These are phyloP conservation scores for Thamnophis sirtalis DNA, from an alignment of 2,113 vertebrate genomes.

Conservation along the genomic window DNA sequence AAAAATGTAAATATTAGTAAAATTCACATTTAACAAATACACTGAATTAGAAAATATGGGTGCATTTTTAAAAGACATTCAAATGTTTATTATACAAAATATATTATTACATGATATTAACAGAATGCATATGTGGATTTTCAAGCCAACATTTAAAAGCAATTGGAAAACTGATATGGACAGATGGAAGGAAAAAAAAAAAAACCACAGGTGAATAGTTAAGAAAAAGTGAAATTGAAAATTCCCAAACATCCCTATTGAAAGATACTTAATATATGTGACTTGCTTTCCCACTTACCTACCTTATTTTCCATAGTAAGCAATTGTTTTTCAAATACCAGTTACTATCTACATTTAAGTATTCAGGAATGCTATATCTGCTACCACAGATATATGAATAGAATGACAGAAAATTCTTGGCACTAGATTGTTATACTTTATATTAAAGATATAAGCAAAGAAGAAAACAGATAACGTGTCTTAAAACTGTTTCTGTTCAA, in stretches of 20 bases:
- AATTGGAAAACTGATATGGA: not conserved
- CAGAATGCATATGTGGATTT: not conserved
- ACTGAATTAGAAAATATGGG: not conserved
- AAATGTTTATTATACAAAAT: not conserved
- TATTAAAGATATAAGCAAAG: constrained; percentile 61
- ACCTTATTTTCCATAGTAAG: constrained; percentile 61
- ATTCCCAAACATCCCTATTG: constrained; percentile 9
- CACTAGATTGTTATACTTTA: constrained; percentile 60
- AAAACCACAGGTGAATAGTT: not conserved
- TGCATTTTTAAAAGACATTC: not conserved
- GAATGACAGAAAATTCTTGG: constrained; percentile 70
- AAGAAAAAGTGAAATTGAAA: constrained; percentile 15
- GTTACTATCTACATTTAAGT: constrained; percentile 57
- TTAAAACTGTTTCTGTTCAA: constrained; percentile 34
- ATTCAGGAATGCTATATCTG: constrained; percentile 71
- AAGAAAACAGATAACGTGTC: constrained; percentile 60
- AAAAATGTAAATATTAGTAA: not conserved
- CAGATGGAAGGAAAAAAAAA: not conserved
- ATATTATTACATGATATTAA: not conserved
- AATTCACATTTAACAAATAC: not conserved
- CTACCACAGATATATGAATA: constrained; percentile 77
- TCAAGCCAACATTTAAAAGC: not conserved
- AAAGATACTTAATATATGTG: constrained; percentile 42
- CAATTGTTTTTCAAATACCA: constrained; percentile 74
- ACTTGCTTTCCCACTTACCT: constrained; percentile 47